A percentile compares a stretch with the other conserved stretches of the same genome.
These are phyloP conservation scores for Grammomys surdaster DNA, from an alignment of 2,113 vertebrate genomes.

Conservation along the genomic window DNA sequence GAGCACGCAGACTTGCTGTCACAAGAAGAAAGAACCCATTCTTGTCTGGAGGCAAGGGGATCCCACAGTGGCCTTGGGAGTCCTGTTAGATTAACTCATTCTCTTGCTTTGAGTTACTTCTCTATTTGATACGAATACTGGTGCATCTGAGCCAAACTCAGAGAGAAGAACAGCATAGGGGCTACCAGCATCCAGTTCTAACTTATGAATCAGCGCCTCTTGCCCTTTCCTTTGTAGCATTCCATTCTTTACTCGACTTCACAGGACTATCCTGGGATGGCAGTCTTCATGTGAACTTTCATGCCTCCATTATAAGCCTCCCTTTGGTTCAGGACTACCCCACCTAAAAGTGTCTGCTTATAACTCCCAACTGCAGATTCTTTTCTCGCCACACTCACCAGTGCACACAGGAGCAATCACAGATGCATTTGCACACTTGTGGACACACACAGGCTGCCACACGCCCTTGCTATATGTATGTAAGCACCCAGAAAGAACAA, in stretches of 20 bases:
- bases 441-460: no score
- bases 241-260: constrained; percentile 44
- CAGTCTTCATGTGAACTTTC: constrained; percentile 47
- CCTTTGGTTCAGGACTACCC: constrained; percentile 59
- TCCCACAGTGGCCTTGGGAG: background rate
- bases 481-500: constrained; percentile 82
- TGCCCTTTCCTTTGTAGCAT: background rate
- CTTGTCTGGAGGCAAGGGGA: background rate
- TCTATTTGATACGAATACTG: background rate
- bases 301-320: constrained; percentile 1
- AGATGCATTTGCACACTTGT: background rate
- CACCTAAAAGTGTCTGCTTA: constrained; percentile 57
- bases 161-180: background rate
- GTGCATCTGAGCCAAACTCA: background rate
- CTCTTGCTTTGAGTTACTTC: background rate
- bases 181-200: background rate
- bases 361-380: constrained; percentile 54
- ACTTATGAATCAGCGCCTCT: constrained; percentile 15
- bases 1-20: background rate
- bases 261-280: constrained; percentile 43
- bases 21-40: constrained; percentile 13
- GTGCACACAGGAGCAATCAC: background rate
- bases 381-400: background rate
- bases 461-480: background rate
- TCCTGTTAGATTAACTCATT: background rate